Conservation (phyloP, 2,888 invertebrate species). For the Amblyjoppa fuscipennis region DNA sequence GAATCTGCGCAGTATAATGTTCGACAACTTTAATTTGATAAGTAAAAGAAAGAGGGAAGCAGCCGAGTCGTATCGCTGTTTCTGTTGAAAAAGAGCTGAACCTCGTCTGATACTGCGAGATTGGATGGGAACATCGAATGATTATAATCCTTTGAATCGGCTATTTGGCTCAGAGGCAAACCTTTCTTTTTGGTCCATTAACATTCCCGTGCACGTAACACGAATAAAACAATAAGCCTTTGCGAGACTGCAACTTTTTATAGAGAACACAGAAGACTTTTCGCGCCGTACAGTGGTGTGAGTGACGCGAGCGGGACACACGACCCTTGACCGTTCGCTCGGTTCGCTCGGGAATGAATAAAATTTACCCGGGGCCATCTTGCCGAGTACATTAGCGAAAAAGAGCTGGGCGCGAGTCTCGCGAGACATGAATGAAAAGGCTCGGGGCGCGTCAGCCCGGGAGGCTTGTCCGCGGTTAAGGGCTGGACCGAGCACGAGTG, state of each 20-base stretch:
- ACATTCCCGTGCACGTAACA: neutral
- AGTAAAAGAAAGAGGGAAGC: neutral
- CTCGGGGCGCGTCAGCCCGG: constrained; percentile 70
- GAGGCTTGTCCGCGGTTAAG: constrained; percentile 82
- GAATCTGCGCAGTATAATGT: neutral
- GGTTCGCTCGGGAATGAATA: constrained; percentile 46
- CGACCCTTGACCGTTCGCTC: constrained; percentile 37
- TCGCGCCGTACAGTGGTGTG: constrained; percentile 13
- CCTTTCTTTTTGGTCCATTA: neutral
- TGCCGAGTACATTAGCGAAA: constrained; percentile 64
- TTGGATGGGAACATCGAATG: neutral
- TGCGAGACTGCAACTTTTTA: constrained; percentile 25
- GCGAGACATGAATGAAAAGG: constrained; percentile 67
- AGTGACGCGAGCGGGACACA: constrained; percentile 16
- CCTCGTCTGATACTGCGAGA: neutral
- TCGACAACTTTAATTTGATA: neutral
- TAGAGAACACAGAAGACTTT: constrained; percentile 42
- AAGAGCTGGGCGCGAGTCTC: constrained; percentile 50
- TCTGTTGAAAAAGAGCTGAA: neutral
- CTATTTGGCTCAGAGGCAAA: neutral
- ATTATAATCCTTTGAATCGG: constrained; percentile 27
- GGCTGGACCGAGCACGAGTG: constrained; percentile 69
- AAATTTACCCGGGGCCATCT: constrained; percentile 64
- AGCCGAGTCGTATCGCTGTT: neutral
- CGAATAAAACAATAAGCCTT: constrained; percentile 44